Evolutionary conservation across 2,113 vertebrate species (phyloP), one percentile per base, ranked within the genome.

Genomic region (Guaruba guarouba): DNA sequence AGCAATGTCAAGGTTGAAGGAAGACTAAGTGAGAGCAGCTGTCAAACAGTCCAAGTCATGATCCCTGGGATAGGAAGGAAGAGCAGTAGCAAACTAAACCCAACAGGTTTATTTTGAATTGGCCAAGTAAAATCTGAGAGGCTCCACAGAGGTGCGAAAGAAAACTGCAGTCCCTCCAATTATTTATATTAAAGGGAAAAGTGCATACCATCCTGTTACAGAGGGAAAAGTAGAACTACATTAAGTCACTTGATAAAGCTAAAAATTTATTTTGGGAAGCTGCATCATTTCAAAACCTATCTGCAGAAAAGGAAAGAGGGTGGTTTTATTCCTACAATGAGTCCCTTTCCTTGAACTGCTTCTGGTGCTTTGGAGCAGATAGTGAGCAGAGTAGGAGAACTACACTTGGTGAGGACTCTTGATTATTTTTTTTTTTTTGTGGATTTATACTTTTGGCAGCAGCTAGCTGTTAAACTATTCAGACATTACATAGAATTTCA

Each of bases 321-420:
- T 41, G 8, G 0, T 22, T 51, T 62, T 0, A 1, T 68, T 63
- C 13, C 29, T 17, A 10, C 57, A 10, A 13, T 15, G 39, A 33
- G 3, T 35, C 6, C 10, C 22, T 66, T 78, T 35, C 11, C 70
- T 75, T 39, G 15, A 49, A 10, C n/a, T 0, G 0, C 20, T 63
- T n/a, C 20, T 46, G 51, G 11, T 59, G 41, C 62, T 86, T 57
- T 75, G 66, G 16, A 75, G 41, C 11, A 52, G 35, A 18, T 3
- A 29, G 25, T 6, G 17, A 57, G 23, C 51, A 59, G 17, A 11
- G 17, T 4, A 18, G 25, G 48, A 48, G 19, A 85, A 1, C 5
- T 61, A 35, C 68, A 24, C 13, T 19, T 61, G 18, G 6, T 9
- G 10, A 59, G 13, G 55, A 16, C 3, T n/a, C 16, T 52, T 64